Evolutionary conservation across 1,140 invertebrate genomes (phyloP).

Genomic region (Drosophila nannoptera): DNA sequence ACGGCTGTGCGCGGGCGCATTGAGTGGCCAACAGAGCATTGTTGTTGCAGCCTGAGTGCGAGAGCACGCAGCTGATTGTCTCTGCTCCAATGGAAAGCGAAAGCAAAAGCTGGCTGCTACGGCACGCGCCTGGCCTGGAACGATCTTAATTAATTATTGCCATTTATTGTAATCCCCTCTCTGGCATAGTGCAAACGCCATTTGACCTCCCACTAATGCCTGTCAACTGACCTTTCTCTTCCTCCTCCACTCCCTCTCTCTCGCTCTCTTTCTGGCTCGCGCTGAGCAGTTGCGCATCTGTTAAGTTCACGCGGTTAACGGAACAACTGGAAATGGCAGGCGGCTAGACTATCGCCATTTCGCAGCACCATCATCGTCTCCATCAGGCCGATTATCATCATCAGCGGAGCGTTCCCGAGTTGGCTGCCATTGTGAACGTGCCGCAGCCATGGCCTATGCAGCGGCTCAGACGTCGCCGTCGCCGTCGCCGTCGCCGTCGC

Average conservation of each 20-base stretch:
- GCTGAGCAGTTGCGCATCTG: constrained; percentile 16
- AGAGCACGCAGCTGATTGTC: too few relatives aligned
- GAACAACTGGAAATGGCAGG: constrained; percentile 37
- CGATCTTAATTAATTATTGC: constrained; percentile 34
- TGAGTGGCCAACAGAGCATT: too few relatives aligned
- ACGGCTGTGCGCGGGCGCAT: too few relatives aligned
- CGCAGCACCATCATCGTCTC: constrained; percentile 36
- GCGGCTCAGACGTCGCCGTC: constrained; percentile 18
- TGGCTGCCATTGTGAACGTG: constrained; percentile 39
- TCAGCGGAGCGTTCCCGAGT: constrained; percentile 10
- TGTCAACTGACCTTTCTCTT: constrained; percentile 20
- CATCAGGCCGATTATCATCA: constrained; percentile 14
- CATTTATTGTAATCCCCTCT: constrained; percentile 6
- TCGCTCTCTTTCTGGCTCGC: background rate
- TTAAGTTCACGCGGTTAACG: constrained; percentile 44
- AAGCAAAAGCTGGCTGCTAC: background rate
- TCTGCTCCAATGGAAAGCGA: too few relatives aligned
- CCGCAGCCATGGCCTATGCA: constrained; percentile 10
- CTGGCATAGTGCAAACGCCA: constrained; percentile 11
- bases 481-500: constrained; percentile 1
- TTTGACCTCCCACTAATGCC: constrained; percentile 19
- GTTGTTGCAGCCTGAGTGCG: background rate
- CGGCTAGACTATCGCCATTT: constrained; percentile 44
- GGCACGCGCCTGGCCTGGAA: background rate
- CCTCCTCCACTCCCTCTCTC: background rate